phyloP scores from a whole-genome alignment of 2,113 vertebrate species.

The Neolamprologus brichardi region DNA sequence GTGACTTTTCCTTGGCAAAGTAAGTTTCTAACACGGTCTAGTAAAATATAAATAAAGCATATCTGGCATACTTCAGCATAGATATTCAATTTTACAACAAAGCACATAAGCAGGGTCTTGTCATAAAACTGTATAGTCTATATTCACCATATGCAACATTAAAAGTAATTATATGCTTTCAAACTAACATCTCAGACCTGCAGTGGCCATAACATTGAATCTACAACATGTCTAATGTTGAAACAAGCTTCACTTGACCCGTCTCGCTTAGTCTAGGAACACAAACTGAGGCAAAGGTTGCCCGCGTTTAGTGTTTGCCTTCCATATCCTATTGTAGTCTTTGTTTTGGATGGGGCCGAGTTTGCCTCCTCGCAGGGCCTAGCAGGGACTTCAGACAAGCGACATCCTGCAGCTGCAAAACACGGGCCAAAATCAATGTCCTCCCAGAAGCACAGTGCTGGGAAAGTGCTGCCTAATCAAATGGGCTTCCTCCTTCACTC shows the following conservation, averaged over 20 bases:
- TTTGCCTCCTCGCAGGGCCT: slow-evolving; percentile 4
- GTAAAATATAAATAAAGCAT: slow-evolving; percentile 37
- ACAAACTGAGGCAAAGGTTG: slow-evolving; percentile 22
- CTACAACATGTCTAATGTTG: neutral
- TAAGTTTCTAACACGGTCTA: neutral
- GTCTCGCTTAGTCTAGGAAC: slow-evolving; percentile 12
- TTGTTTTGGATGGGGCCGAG: slow-evolving; percentile 43
- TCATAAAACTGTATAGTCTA: slow-evolving; percentile 36
- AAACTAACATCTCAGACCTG: neutral
- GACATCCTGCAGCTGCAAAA: slow-evolving; percentile 30
- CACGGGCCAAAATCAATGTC: slow-evolving; percentile 65
- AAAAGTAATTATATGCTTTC: slow-evolving; percentile 11
- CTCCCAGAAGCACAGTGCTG: slow-evolving; percentile 19
- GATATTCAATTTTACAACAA: slow-evolving; percentile 1
- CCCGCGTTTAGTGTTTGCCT: slow-evolving; percentile 25
- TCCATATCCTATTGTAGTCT: slow-evolving; percentile 42
- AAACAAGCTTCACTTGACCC: neutral
- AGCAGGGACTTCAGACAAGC: slow-evolving; percentile 29
- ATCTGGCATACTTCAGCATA: neutral
- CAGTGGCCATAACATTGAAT: neutral
- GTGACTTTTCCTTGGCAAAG: slow-evolving; percentile 31
- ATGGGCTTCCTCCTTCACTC: slow-evolving; percentile 38
- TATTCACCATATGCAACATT: slow-evolving; percentile 13
- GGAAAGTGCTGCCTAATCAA: slow-evolving; percentile 54
- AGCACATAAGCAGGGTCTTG: neutral